Conservation (phyloP, 1,140 invertebrate genomes). For the Bacillus rossius region DNA sequence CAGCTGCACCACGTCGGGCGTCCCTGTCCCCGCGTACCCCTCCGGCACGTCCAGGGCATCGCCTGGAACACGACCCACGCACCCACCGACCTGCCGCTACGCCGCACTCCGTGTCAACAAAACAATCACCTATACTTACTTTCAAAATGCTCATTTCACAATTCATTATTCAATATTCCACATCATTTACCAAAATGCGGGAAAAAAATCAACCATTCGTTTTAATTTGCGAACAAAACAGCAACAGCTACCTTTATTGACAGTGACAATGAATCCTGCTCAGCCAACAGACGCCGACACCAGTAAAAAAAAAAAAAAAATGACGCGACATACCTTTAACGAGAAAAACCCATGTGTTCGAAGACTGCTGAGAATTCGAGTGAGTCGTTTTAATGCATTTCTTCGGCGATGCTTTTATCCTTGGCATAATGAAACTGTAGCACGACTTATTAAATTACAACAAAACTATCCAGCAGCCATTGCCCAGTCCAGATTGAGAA, state of each 20-base stretch:
- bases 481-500: too few relatives aligned
- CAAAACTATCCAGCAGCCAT: too few relatives aligned
- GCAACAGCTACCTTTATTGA: slow-evolving; percentile 4
- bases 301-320: not conserved
- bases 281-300: slow-evolving; percentile 2
- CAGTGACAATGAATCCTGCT: slow-evolving; percentile 13
- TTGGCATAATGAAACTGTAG: slow-evolving; percentile 41
- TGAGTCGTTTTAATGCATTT: slow-evolving; percentile 47
- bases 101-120: not conserved
- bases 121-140: not conserved
- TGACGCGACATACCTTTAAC: slow-evolving; percentile 51
- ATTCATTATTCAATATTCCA: not conserved
- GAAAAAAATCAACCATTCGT: not conserved
- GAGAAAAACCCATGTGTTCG: slow-evolving; percentile 60
- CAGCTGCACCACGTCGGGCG: slow-evolving; percentile 66
- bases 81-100: not conserved
- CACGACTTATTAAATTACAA: too few relatives aligned
- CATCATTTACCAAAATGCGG: not conserved
- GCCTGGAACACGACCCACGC: slow-evolving; percentile 28
- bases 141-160: not conserved
- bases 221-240: not conserved
- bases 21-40: slow-evolving; percentile 50
- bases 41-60: slow-evolving; percentile 44
- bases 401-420: slow-evolving; percentile 49
- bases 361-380: slow-evolving; percentile 25